A percentile compares a stretch with the other conserved stretches of the same genome.
phyloP scores from a whole-genome alignment of 2,888 invertebrate genomes.

The Sthenelais limicola region DNA sequence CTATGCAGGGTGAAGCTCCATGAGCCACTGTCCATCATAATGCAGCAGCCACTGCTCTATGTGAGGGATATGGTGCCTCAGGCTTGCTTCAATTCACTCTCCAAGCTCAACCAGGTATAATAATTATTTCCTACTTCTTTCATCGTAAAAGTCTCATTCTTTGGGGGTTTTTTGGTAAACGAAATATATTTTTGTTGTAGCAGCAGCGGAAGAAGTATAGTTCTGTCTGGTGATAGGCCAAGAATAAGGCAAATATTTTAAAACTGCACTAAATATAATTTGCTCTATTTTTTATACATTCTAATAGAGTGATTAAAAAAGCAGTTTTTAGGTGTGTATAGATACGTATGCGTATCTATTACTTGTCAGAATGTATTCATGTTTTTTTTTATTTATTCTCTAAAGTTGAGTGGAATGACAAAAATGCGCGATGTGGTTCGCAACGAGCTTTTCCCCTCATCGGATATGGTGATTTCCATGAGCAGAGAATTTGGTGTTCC shows the following conservation, averaged over 20 bases:
- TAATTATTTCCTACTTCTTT: too few species aligned
- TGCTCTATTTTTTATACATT: neutral
- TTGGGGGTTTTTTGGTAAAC: too few species aligned
- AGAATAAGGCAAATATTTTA: neutral
- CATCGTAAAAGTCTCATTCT: too few species aligned
- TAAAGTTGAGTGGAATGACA: constrained; percentile 47
- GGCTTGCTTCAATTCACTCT: constrained; percentile 69
- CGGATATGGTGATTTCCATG: constrained; percentile 70
- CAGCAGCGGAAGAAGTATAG: too few species aligned
- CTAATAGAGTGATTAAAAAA: neutral
- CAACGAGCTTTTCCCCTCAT: constrained; percentile 67
- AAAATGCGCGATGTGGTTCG: constrained; percentile 63
- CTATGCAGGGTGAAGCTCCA: constrained; percentile 69
- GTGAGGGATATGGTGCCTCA: constrained; percentile 71
- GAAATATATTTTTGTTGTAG: too few species aligned
- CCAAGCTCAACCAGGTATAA: constrained; percentile 68
- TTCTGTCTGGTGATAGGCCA: neutral
- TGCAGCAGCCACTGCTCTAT: constrained; percentile 69
- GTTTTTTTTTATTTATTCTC: neutral
- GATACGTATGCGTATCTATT: too few species aligned
- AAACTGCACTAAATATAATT: neutral
- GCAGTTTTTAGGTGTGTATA: too few species aligned
- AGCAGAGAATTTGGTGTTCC: constrained; percentile 72
- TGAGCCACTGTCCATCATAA: constrained; percentile 66
- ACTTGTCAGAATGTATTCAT: too few species aligned